Evolutionary conservation across 2,797 vertebrate species (phyloP), one percentile per base, ranked within the genome.

Genomic region (Peromyscus aztecus): DNA sequence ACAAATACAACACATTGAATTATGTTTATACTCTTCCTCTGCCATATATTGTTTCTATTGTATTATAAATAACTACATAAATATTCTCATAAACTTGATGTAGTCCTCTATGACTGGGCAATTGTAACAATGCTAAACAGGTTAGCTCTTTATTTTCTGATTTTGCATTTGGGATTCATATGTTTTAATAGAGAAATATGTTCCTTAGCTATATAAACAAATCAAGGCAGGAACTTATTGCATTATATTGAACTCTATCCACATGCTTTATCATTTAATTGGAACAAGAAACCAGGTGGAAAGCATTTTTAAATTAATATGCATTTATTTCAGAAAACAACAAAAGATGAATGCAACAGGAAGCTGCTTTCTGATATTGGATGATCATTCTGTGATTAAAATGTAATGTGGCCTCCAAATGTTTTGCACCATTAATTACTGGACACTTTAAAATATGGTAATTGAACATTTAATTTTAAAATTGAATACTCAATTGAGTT

Each of bases 401-500:
- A 63, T 92, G 87, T 73, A 95, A 94, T 85, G 14, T 49, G 73
- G 13, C 85, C 77, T 84, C 55, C 43, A 55, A 83, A 77, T 92
- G 46, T 87, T 91, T 94, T 71, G 78, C 16, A n/a, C 76, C 71
- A 95, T 94, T 97, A 94, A 83, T 94, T 97, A 92, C 29, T 43
- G 65, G 71, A 19, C 67, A 86, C 19, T 92, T 96, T 90, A 73
- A 96, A 81, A 8, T 67, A 19, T 84, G 29, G 40, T 67, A 59
- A 95, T 85, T 92, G 37, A n/a, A 63, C 52, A 88, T 85, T 96
- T 94, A 90, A 83, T 94, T 88, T 83, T 95, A 82, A 95, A 94
- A 77, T 43, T 85, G 55, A 85, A 91, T 95, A 73, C 55, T 90
- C 95, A 73, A 82, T 84, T 92, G 83, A 85, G 21, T 77, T 96